Conservation (phyloP, 2,888 invertebrate genomes). For the Latrodectus elegans region DNA sequence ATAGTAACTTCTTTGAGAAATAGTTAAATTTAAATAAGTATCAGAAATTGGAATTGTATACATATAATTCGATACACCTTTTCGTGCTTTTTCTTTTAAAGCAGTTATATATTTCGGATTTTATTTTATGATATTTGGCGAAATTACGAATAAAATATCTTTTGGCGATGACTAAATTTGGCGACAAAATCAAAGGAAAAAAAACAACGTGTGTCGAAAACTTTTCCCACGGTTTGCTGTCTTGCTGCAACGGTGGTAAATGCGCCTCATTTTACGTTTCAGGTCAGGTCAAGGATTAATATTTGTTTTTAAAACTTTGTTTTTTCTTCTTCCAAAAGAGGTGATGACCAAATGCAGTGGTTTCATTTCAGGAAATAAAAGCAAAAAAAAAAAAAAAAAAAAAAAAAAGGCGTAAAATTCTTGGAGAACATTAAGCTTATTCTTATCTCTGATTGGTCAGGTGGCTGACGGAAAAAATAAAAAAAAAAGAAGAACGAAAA, state of each 20-base stretch:
- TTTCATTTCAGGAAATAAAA: neutral
- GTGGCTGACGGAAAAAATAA: constrained; percentile 43
- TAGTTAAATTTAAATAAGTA: too few species aligned
- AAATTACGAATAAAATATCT: neutral
- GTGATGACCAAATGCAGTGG: constrained; percentile 20
- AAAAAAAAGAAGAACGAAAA: neutral
- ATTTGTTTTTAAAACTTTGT: neutral
- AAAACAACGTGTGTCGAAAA: neutral
- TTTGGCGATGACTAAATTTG: neutral
- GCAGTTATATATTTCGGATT: too few species aligned
- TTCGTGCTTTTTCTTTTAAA: too few species aligned
- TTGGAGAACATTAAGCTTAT: neutral
- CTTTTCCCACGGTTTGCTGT: constrained; percentile 40
- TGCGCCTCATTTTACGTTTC: constrained; percentile 25
- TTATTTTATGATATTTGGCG: neutral
- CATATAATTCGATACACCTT: too few species aligned
- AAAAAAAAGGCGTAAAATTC: neutral
- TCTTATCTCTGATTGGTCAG: constrained; percentile 54
- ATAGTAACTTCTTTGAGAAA: too few species aligned
- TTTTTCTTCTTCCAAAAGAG: neutral
- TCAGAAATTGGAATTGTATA: too few species aligned
- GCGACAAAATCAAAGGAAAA: neutral
- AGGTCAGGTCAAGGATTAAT: constrained; percentile 46
- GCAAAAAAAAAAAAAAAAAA: neutral
- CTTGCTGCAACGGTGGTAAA: constrained; percentile 17